phyloP scores from a whole-genome alignment of 2,113 vertebrate genomes.

The Alligator mississippiensis region DNA sequence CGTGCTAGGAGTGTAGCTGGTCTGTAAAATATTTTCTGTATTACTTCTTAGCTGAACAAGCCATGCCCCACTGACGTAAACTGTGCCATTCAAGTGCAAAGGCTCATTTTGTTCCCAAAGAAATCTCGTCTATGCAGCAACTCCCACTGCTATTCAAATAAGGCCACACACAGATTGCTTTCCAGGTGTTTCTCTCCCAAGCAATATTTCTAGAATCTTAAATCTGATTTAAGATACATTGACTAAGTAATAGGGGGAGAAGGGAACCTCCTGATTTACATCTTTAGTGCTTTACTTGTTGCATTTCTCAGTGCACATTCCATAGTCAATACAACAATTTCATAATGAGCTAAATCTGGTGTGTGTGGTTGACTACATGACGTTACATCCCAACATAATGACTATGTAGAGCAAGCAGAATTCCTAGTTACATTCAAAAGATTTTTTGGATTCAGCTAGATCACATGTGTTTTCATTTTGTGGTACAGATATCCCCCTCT shows the following conservation, averaged over 20 bases:
- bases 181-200: not conserved
- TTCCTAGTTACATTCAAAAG: accelerated
- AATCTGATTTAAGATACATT: accelerated
- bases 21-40: not conserved
- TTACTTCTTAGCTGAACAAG: not conserved
- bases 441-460: not conserved
- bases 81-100: not conserved
- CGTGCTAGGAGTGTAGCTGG: accelerated
- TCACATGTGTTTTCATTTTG: not conserved
- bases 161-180: not conserved
- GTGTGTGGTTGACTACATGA: accelerated
- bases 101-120: slow-evolving; percentile 31
- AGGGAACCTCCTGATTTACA: accelerated
- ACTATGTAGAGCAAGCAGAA: accelerated
- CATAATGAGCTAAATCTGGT: accelerated
- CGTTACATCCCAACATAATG: accelerated
- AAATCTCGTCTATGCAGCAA: not conserved
- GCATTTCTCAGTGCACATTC: no score
- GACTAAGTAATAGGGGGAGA: accelerated
- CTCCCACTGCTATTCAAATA: accelerated
- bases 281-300: accelerated
- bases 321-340: accelerated
- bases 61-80: accelerated
- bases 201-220: not conserved
- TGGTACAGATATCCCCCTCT: not conserved